Evolutionary conservation across 2,888 invertebrate species (phyloP).

Genomic region (Amphimallon solstitiale): DNA sequence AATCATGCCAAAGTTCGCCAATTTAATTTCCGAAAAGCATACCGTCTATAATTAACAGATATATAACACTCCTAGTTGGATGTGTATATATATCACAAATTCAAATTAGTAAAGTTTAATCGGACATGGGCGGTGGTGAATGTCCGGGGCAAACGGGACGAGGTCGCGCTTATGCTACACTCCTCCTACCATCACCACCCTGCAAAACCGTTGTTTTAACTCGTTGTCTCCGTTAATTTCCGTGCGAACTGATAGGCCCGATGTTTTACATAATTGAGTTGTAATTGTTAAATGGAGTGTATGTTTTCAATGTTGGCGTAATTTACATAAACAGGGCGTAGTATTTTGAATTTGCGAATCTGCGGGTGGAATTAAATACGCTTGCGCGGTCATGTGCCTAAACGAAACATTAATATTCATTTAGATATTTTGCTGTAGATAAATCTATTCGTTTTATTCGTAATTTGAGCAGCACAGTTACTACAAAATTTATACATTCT

Average conservation of each 20-base stretch:
- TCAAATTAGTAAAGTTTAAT: conserved; percentile 60
- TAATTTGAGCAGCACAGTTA: too few species aligned
- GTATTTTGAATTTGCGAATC: conserved; percentile 8
- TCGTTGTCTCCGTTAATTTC: conserved; percentile 62
- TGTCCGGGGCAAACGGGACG: conserved; percentile 41
- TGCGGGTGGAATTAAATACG: neutral
- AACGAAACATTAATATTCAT: too few species aligned
- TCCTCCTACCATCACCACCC: conserved; percentile 52
- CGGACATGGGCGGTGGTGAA: conserved; percentile 42
- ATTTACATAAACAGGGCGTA: conserved; percentile 61
- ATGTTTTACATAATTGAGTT: conserved; percentile 64
- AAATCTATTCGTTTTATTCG: too few species aligned
- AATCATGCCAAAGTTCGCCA: conserved; percentile 30
- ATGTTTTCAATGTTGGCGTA: conserved; percentile 59
- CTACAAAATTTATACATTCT: too few species aligned
- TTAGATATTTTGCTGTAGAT: too few species aligned
- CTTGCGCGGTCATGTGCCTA: neutral
- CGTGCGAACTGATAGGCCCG: conserved; percentile 60
- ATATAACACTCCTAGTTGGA: conserved; percentile 42
- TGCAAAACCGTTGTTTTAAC: conserved; percentile 58
- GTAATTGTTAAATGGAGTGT: conserved; percentile 64
- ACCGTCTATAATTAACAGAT: conserved; percentile 53
- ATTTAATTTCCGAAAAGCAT: conserved; percentile 50
- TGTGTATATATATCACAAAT: conserved; percentile 55
- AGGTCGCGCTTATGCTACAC: conserved; percentile 31